Evolutionary conservation across 2,888 invertebrate species (phyloP).

Genomic region (Clostera curtula): DNA sequence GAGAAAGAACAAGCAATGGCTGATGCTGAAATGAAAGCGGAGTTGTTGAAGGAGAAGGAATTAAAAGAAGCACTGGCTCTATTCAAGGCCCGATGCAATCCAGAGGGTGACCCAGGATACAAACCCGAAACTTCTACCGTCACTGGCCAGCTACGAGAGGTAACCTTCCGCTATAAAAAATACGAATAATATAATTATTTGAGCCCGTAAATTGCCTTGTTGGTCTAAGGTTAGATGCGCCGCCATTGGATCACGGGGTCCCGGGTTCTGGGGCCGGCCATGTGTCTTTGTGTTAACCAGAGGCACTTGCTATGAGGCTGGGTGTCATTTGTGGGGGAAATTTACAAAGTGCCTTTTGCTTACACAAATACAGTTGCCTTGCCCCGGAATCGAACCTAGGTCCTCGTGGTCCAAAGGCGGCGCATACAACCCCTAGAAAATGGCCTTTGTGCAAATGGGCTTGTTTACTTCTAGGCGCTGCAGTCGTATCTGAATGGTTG

Average conservation of each 20-base stretch:
- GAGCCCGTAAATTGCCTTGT: too few species aligned
- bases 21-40: conserved; percentile 30
- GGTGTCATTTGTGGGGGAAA: too few species aligned
- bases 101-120: conserved; percentile 36
- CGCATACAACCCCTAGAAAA: too few species aligned
- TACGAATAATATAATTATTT: too few species aligned
- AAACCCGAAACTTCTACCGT: conserved; percentile 14
- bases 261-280: too few species aligned
- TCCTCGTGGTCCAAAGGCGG: too few species aligned
- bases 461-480: conserved; percentile 20
- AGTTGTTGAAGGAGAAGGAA: conserved; percentile 15
- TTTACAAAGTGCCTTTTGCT: background rate
- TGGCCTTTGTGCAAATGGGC: background rate
- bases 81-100: conserved; percentile 29
- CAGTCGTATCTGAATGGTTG: conserved; percentile 27
- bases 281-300: too few species aligned
- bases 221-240: too few species aligned
- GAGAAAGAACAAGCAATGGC: conserved; percentile 22
- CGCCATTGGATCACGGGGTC: too few species aligned
- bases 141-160: conserved; percentile 17
- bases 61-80: conserved; percentile 25
- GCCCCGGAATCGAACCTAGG: too few species aligned
- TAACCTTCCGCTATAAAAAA: too few species aligned
- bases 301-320: too few species aligned
- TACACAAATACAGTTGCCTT: background rate